These are phyloP conservation scores for Eilema depressum DNA, from an alignment of 2,888 invertebrate genomes.

Conservation along the genomic window DNA sequence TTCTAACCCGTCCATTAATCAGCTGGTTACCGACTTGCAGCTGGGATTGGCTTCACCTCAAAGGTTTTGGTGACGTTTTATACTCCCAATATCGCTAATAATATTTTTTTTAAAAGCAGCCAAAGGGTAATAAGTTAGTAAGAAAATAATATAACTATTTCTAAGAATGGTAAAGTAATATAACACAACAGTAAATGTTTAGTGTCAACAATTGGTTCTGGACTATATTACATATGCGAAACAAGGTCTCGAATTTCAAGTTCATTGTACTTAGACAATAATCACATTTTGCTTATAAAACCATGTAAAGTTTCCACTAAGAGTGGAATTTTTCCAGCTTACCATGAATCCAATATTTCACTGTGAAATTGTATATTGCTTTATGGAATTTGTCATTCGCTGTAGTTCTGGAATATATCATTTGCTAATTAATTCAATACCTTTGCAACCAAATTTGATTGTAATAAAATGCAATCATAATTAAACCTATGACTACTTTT, in stretches of 20 bases:
- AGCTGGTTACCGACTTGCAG: too few species aligned
- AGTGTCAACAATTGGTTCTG: conserved; percentile 13
- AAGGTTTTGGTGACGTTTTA: too few species aligned
- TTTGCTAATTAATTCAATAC: too few species aligned
- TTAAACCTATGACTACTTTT: too few species aligned
- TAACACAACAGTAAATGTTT: conserved; percentile 1
- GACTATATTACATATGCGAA: conserved; percentile 5
- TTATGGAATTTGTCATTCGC: background rate
- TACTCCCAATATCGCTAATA: too few species aligned
- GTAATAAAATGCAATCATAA: too few species aligned
- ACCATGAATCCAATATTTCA: background rate
- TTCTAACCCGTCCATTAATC: too few species aligned
- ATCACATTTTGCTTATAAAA: conserved; percentile 19
- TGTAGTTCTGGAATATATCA: background rate
- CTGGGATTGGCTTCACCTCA: too few species aligned
- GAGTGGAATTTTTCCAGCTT: conserved; percentile 8
- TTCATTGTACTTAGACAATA: conserved; percentile 24
- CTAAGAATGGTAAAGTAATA: conserved; percentile 4
- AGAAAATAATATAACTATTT: conserved; percentile 1
- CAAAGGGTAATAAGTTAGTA: background rate
- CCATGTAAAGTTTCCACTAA: conserved; percentile 10
- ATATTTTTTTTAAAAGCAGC: background rate
- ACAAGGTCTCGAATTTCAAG: conserved; percentile 19
- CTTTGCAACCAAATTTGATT: too few species aligned
- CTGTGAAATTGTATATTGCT: background rate